Base-by-base conservation (phyloP, 30 jellyfish, hydroid and myxozoan genomes). In the Cassiopea andromeda region DNA sequence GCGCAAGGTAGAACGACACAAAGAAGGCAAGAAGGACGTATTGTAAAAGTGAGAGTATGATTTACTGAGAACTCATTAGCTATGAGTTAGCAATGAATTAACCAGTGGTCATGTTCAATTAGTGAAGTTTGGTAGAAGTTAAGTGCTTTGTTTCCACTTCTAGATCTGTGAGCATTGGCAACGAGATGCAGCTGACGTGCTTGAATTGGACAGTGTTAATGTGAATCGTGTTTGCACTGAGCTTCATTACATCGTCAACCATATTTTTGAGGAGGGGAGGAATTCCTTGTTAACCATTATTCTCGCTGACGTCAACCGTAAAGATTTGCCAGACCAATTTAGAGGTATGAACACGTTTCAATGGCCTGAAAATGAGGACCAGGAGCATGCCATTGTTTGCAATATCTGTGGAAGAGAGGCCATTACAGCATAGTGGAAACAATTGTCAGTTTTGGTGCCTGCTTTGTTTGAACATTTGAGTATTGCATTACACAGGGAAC, bases 101-200 rank as follows among this genome's bases (percentile, higher is more conserved):
- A 27, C 38, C 38, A 27, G 38, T 27, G 38, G 38, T 27, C 38
- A 27, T 27, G 38, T 27, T 27, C 38, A 27, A 27, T 27, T 27
- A 27, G 38, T 27, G 38, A 27, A 27, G 38, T 27, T 27, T 27
- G 38, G 38, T 27, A 27, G 38, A 54, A 3, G 64, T 54, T 10
- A 54, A 3, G 0, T 3, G 7, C 64, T 3, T 10, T 64, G 15
- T 27, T 17, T 69, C 18, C 19, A 7, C 2, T 17, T 3, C 1
- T 75, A 87, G 94, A 77, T 87, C 64, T 87, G 94, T 44, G 44
- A 60, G 6, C 89, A 75, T 38, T 87, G 94, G 94, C 59, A 70
- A 38, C n/a, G 38, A 4, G 79, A 54, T 7, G n/a, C 54, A 3
- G 10, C 57, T 16, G 54, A 70, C 10, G 38, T 12, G 54, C 57